Conservation (phyloP, 2,797 vertebrate species). For the Discoglossus pictus region DNA sequence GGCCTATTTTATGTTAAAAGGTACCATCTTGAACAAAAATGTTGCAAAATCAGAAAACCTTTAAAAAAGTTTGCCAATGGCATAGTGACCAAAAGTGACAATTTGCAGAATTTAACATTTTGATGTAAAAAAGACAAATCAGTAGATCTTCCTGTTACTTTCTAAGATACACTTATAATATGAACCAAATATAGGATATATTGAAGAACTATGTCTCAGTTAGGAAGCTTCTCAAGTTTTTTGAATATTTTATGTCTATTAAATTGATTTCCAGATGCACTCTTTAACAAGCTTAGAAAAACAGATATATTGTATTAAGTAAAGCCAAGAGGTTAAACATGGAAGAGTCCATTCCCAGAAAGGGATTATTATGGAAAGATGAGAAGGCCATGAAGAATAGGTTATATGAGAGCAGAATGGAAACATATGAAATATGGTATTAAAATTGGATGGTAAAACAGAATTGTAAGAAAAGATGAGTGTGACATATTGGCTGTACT, state of each 20-base stretch:
- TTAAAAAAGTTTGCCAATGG: too few species aligned
- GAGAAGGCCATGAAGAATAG: not conserved
- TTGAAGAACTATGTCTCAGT: too few species aligned
- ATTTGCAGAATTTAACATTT: too few species aligned
- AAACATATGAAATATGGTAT: slow-evolving; percentile 18
- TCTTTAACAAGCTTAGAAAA: slow-evolving; percentile 12
- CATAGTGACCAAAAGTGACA: too few species aligned
- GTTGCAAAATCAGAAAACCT: too few species aligned
- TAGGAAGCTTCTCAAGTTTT: too few species aligned
- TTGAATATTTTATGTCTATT: not conserved
- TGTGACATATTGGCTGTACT: not conserved
- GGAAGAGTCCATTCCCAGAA: slow-evolving; percentile 29
- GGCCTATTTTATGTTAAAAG: too few species aligned
- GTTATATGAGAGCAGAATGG: slow-evolving; percentile 17
- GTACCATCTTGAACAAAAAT: too few species aligned
- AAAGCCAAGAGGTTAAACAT: slow-evolving; percentile 12
- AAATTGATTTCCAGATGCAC: slow-evolving; percentile 21
- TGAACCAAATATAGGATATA: too few species aligned
- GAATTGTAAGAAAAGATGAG: not conserved
- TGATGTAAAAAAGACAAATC: too few species aligned
- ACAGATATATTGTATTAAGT: slow-evolving; percentile 5
- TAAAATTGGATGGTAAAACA: not conserved
- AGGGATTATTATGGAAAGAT: slow-evolving; percentile 27
- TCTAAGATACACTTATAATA: too few species aligned
- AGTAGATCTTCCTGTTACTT: too few species aligned